Evolutionary conservation across 2,888 invertebrate genomes (phyloP), one percentile per base, ranked within the genome.

Genomic region (Dysmachus trigonus): DNA sequence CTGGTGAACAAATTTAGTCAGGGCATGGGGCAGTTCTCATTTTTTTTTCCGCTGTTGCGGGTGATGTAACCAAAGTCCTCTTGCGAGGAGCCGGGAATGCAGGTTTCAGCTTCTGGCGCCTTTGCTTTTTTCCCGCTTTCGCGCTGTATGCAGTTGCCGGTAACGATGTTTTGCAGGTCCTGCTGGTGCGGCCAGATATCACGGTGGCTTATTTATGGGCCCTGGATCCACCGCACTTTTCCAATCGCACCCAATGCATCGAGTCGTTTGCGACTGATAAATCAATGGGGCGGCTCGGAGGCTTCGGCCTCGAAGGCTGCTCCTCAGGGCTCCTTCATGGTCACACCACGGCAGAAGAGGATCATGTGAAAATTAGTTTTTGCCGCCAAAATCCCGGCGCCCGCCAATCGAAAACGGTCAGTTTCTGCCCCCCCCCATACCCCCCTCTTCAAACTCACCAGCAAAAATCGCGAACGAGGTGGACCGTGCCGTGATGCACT

Each of bases 221-320:
- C 27, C 72, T 41, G 38, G 72, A 71, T 72, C 51, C 51, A 51
- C 51, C 47, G 74, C 85, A 85, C 85, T 85, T 85, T 85, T 85
- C 51, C 74, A 85, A 85, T 85, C 73, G 74, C 73, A 74, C 74
- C 72, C 83, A 72, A 83, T 83, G 72, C 83, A 83, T 30, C 72
- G 83, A 71, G 72, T 72, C 83, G 83, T 83, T 83, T 83, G 83
- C 83, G 83, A 41, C 83, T 83, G 83, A 83, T 83, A 83, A 83
- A 83, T 83, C 83, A 83, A 83, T 72, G 83, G 41, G 27, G 13
- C 30, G n/a, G 31, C 72, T 30, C 51, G 81, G 13, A 81, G 81
- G 81, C 81, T 81, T 1, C 83, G 22, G 15, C 18, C 30, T n/a
- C 81, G 18, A n/a, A 47, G 4, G 18, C 27, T 31, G 6, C 13